A percentile compares a stretch with the other conserved stretches of the same genome.
phyloP scores from a whole-genome alignment of 2,797 vertebrate species.

The Hylomyscus alleni region DNA sequence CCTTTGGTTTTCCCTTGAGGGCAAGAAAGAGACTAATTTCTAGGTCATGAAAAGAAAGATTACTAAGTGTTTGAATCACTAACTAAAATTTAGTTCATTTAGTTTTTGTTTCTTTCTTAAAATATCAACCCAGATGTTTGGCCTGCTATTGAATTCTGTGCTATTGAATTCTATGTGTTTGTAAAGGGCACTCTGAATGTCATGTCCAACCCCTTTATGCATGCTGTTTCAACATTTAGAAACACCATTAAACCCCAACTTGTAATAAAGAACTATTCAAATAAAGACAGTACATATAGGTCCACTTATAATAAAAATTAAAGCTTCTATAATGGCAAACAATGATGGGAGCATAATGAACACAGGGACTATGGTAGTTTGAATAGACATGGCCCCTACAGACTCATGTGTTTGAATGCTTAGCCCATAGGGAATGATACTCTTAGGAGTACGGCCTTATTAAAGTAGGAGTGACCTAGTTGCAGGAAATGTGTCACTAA shows the following conservation, averaged over 20 bases:
- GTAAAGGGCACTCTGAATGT: conserved; percentile 83
- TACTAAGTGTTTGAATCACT: conserved; percentile 69
- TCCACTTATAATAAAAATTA: conserved; percentile 31
- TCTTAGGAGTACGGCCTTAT: background rate
- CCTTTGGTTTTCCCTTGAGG: conserved; percentile 64
- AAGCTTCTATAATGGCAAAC: conserved; percentile 40
- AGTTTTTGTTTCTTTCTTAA: conserved; percentile 77
- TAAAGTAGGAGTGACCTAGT: background rate
- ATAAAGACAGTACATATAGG: conserved; percentile 86
- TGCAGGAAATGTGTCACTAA: background rate
- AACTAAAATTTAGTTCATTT: conserved; percentile 80
- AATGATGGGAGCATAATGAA: background rate
- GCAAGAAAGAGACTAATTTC: conserved; percentile 65
- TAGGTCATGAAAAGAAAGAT: conserved; percentile 72
- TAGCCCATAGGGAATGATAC: background rate
- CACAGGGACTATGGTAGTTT: background rate
- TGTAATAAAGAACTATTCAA: conserved; percentile 87
- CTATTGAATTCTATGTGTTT: conserved; percentile 82
- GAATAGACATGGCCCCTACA: background rate
- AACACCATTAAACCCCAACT: conserved; percentile 87
- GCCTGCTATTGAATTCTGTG: conserved; percentile 84
- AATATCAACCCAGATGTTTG: conserved; percentile 85
- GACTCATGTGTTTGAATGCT: background rate
- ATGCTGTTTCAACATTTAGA: conserved; percentile 83
- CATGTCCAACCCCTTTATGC: conserved; percentile 85